These are phyloP conservation scores for Dasysyrphus albostriatus DNA, from an alignment of 2,888 invertebrate species.

Conservation along the genomic window DNA sequence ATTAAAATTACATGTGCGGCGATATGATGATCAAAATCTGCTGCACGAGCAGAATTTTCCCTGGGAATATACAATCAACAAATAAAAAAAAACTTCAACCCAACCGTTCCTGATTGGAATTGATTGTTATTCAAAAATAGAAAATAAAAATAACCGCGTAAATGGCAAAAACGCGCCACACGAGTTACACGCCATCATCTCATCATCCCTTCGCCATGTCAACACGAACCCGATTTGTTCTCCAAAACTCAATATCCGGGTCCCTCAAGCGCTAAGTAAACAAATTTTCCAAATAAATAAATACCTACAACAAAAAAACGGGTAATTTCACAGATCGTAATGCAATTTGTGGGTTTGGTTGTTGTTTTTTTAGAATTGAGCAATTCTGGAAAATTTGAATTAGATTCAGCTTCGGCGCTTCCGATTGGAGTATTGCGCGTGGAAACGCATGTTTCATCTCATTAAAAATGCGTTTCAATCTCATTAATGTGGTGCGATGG, in stretches of 20 bases:
- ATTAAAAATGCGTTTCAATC: conserved; percentile 60
- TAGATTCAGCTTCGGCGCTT: conserved; percentile 42
- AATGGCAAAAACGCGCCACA: conserved; percentile 59
- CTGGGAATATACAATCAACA: conserved; percentile 3
- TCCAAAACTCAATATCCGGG: neutral
- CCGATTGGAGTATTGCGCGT: conserved; percentile 35
- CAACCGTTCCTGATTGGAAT: conserved; percentile 59
- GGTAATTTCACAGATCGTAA: conserved; percentile 73
- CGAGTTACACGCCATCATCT: conserved; percentile 22
- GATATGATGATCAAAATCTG: conserved; percentile 50
- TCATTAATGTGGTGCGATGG: conserved; percentile 45
- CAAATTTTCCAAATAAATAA: conserved; percentile 43
- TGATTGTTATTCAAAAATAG: conserved; percentile 67
- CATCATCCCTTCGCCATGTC: neutral
- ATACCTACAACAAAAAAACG: conserved; percentile 38
- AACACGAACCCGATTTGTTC: neutral
- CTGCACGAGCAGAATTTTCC: conserved; percentile 51
- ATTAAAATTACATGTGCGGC: conserved; percentile 48
- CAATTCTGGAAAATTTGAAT: conserved; percentile 56
- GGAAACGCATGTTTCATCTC: conserved; percentile 69
- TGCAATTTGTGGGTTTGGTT: conserved; percentile 58
- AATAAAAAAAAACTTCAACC: conserved; percentile 9
- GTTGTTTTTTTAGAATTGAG: conserved; percentile 31
- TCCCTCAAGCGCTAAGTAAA: conserved; percentile 44
- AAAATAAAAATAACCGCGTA: conserved; percentile 64